Conservation (phyloP, 2,888 invertebrate species). For the Oscheius sp. region DNA sequence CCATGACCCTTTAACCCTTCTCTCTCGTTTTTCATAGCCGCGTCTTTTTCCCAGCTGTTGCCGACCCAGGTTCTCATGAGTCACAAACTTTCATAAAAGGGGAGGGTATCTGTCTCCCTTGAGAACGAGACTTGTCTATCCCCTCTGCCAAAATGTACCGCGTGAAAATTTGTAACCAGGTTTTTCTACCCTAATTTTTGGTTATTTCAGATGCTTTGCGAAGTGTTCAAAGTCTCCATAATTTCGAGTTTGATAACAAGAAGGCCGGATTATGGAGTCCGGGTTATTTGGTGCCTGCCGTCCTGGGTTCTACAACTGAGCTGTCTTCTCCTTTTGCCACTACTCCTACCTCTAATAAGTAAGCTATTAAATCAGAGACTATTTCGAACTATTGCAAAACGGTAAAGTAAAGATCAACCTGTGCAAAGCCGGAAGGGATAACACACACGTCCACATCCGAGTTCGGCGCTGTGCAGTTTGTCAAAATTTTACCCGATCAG, state of each 20-base stretch:
- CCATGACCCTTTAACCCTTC: background rate
- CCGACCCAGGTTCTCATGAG: slow-evolving; percentile 8
- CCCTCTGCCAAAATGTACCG: too few species aligned
- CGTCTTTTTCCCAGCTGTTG: too few species aligned
- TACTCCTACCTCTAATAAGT: slow-evolving; percentile 27
- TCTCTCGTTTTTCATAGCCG: background rate
- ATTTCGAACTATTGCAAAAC: too few species aligned
- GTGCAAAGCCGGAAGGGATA: too few species aligned
- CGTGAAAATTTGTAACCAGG: background rate
- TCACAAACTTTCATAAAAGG: slow-evolving; percentile 3
- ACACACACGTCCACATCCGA: too few species aligned
- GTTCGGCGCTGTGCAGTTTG: too few species aligned
- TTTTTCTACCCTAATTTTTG: background rate
- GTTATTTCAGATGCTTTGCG: slow-evolving; percentile 29
- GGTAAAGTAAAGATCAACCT: too few species aligned
- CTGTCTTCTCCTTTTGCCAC: slow-evolving; percentile 21
- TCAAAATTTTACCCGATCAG: too few species aligned
- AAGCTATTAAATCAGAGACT: background rate
- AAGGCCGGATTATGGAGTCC: slow-evolving; percentile 13
- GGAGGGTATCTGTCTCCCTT: background rate
- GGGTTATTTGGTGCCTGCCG: slow-evolving; percentile 16
- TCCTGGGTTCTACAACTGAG: slow-evolving; percentile 10
- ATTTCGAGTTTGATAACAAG: slow-evolving; percentile 37
- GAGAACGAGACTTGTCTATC: background rate
- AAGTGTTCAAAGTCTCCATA: slow-evolving; percentile 35